Base-by-base conservation (phyloP, 2,113 vertebrate genomes). In the Bubo bubo region DNA sequence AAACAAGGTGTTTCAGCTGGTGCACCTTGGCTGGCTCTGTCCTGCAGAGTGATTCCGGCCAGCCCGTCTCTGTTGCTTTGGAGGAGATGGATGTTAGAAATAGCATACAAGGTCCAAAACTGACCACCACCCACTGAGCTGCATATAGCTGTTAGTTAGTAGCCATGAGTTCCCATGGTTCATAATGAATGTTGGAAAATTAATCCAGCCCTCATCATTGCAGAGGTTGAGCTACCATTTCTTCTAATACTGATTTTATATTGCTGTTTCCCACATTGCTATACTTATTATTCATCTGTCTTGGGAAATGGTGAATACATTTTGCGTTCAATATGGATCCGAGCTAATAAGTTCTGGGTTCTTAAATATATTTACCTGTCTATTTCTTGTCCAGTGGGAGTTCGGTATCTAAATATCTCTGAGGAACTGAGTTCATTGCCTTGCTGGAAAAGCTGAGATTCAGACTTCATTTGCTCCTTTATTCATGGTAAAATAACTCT, bases 401-500 rank as follows among this genome's bases (percentile, higher is more conserved):
- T 77, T 14, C 3, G 2, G 26, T 77, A 76, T 76, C 62, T 77
- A 66, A 90, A 22, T 68, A 73, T 35, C 60, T 86, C 60, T 93
- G n/a, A 43, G 53, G 32, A 93, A 84, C 50, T 4, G 28, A 80
- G 75, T 83, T 79, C 83, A 87, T 35, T 52, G 83, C 52, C 56
- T 74, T 72, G 30, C 60, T 91, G 66, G 39, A 91, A 93, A 82
- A 87, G 39, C 91, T 60, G 21, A 87, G 76, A 84, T 85, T 93
- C 73, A 82, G 70, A 82, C 49, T 94, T 97, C 8, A 79, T 93
- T 96, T 96, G 87, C 66, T 68, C 49, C 35, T 94, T 94, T 94
- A 79, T 35, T 82, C n/a, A 79, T 53, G 30, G 39, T 60, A 93
- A 79, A 93, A 89, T 82, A 87, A 90, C 21, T 73, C 66, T 75